phyloP scores from a whole-genome alignment of 1,140 invertebrate genomes.

The Nomia melanderi region DNA sequence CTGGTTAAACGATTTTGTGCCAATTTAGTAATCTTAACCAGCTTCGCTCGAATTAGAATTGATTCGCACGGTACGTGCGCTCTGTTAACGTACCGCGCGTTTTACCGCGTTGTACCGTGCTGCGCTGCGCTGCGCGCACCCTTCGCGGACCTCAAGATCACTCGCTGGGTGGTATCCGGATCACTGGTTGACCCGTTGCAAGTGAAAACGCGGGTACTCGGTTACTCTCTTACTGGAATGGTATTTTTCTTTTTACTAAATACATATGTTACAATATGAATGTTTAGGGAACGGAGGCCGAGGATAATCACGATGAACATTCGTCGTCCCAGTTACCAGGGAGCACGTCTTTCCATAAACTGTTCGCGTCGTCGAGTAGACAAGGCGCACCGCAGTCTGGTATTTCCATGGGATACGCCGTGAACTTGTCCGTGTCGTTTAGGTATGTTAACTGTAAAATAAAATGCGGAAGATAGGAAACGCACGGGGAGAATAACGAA shows the following conservation, averaged over 20 bases:
- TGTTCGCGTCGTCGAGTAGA: conserved; percentile 76
- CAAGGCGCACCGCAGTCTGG: conserved; percentile 80
- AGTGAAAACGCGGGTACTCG: too few relatives aligned
- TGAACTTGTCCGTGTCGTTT: conserved; percentile 63
- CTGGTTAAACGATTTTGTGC: conserved; percentile 76
- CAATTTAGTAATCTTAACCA: conserved; percentile 75
- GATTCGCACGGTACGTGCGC: conserved; percentile 45
- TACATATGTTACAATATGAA: too few relatives aligned
- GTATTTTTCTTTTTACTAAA: too few relatives aligned
- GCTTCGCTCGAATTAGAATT: conserved; percentile 60
- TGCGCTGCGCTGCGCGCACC: neutral
- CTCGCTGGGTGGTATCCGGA: too few relatives aligned
- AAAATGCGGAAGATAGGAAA: too few relatives aligned
- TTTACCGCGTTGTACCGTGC: neutral
- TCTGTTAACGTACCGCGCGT: neutral
- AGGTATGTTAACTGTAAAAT: conserved; percentile 61
- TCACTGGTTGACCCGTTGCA: too few relatives aligned
- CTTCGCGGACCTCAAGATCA: too few relatives aligned
- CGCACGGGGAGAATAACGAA: too few relatives aligned
- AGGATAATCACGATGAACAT: conserved; percentile 69
- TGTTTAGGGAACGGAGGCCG: too few relatives aligned
- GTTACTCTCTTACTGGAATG: too few relatives aligned
- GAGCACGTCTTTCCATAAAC: conserved; percentile 76
- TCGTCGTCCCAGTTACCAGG: conserved; percentile 81
- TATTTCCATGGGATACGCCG: conserved; percentile 71